Evolutionary conservation across 1,140 invertebrate genomes (phyloP).

Genomic region (Solen grandis): DNA sequence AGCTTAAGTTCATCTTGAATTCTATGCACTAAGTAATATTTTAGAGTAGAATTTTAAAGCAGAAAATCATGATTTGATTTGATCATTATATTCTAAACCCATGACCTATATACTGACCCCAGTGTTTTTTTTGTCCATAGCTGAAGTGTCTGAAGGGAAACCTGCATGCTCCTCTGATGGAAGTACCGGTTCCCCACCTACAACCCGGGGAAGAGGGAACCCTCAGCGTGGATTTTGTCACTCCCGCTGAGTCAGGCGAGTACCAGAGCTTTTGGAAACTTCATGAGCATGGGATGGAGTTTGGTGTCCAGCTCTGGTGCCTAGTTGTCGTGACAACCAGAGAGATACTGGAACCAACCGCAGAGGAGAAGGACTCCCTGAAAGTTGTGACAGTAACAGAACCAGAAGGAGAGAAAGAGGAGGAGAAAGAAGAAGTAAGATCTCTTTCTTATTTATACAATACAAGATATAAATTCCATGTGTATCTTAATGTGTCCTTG

Average conservation of each 20-base stretch:
- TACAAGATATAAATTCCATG: too few species aligned
- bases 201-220: conserved; percentile 74
- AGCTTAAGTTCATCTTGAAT: too few species aligned
- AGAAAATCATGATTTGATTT: too few species aligned
- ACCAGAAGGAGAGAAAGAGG: conserved; percentile 16
- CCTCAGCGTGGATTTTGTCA: conserved; percentile 72
- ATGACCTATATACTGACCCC: too few species aligned
- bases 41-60: too few species aligned
- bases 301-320: conserved; percentile 80
- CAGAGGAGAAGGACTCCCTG: conserved; percentile 47
- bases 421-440: not conserved
- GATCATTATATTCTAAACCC: too few species aligned
- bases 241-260: conserved; percentile 72
- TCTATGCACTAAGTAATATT: too few species aligned
- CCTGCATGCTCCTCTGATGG: conserved; percentile 59
- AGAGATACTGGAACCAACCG: conserved; percentile 65
- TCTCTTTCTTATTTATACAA: too few species aligned
- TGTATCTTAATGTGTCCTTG: too few species aligned
- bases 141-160: conserved; percentile 68
- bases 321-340: conserved; percentile 71
- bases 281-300: conserved; percentile 71
- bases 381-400: conserved; percentile 53
- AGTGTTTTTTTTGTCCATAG: too few species aligned
- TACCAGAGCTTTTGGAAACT: conserved; percentile 80
- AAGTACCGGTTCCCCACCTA: conserved; percentile 69